Conservation (phyloP, 2,113 vertebrate species). For the Butorides virescens region DNA sequence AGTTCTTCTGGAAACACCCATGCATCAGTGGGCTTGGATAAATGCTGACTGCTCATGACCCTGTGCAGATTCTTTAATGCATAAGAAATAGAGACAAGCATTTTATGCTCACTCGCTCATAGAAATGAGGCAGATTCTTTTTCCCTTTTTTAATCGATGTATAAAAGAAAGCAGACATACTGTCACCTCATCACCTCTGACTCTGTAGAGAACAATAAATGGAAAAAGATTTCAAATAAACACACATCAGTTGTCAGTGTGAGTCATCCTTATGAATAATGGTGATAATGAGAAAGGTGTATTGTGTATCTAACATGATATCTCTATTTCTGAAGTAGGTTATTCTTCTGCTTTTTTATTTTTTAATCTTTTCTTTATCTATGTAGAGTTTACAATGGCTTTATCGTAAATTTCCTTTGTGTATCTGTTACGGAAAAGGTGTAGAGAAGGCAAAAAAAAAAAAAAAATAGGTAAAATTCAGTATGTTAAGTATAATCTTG, state of each 20-base stretch:
- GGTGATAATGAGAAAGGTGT: not conserved
- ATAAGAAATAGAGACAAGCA: not conserved
- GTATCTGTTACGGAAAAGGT: not conserved
- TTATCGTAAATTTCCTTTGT: not conserved
- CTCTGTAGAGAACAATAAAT: conserved; percentile 29
- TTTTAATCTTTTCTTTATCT: not conserved
- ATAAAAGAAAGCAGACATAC: conserved; percentile 42
- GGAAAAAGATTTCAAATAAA: conserved; percentile 48
- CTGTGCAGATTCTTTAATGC: not conserved
- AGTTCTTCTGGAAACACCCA: not conserved
- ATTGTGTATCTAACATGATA: not conserved
- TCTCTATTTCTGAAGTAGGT: not conserved
- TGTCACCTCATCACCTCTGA: conserved; percentile 17
- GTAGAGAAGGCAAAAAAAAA: not conserved
- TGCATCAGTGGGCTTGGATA: not conserved
- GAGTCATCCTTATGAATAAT: conserved; percentile 36
- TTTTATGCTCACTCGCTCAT: not conserved
- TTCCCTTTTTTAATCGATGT: conserved; percentile 5
- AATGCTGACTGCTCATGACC: not conserved
- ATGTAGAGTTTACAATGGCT: not conserved
- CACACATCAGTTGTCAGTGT: conserved; percentile 21
- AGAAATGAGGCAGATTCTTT: not conserved
- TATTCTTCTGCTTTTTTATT: not conserved
- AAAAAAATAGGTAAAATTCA: not conserved
- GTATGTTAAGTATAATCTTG: not conserved